Conservation (phyloP, 2,888 invertebrate species). For the Syrista parreyssii region DNA sequence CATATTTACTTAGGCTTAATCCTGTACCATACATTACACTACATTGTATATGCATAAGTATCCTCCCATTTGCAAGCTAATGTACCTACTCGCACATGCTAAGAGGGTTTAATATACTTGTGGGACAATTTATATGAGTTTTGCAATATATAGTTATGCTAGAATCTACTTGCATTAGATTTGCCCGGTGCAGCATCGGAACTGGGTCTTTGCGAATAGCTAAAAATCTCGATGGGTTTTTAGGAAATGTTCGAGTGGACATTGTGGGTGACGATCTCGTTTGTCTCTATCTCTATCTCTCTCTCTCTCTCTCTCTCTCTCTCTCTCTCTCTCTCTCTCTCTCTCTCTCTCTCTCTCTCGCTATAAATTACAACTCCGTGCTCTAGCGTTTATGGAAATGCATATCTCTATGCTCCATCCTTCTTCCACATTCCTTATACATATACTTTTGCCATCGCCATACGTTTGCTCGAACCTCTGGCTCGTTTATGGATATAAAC, state of each 20-base stretch:
- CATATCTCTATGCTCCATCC: background rate
- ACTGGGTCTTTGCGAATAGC: background rate
- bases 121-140: background rate
- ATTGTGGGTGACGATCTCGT: background rate
- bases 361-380: background rate
- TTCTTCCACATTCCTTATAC: background rate
- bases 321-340: background rate
- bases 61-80: background rate
- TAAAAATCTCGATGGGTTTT: background rate
- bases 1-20: background rate
- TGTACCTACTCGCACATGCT: background rate
- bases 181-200: background rate
- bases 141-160: background rate
- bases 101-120: background rate
- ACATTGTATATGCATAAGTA: background rate
- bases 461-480: background rate
- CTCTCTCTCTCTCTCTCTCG: background rate
- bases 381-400: background rate
- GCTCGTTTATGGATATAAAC: background rate
- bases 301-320: conserved; percentile 5
- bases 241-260: background rate
- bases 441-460: background rate
- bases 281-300: background rate
- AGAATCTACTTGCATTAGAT: background rate
- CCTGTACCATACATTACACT: background rate